phyloP scores from a whole-genome alignment of 2,113 vertebrate species.

The Thomomys bottae region DNA sequence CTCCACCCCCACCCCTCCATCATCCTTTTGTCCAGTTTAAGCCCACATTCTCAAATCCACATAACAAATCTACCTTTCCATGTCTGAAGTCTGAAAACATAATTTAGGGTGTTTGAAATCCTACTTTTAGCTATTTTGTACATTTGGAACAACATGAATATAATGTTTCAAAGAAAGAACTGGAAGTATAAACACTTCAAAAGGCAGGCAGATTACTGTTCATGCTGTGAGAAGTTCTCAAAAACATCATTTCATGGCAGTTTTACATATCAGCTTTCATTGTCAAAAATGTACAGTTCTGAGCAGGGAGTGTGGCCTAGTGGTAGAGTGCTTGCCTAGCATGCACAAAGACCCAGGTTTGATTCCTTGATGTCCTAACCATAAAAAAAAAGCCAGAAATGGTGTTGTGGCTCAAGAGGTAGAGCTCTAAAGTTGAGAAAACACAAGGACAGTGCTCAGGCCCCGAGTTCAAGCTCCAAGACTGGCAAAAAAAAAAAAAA shows the following conservation, averaged over 20 bases:
- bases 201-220: not conserved
- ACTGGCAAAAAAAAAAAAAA: not conserved
- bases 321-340: too few relatives aligned
- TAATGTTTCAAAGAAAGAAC: slow-evolving; percentile 24
- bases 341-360: too few relatives aligned
- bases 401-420: too few relatives aligned
- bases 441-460: too few relatives aligned
- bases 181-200: slow-evolving; percentile 12
- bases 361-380: too few relatives aligned
- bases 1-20: not conserved
- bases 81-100: not conserved
- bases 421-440: too few relatives aligned
- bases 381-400: too few relatives aligned
- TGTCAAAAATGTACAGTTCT: not conserved
- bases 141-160: slow-evolving; percentile 26
- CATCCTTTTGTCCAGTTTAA: not conserved
- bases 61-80: not conserved
- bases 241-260: not conserved
- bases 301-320: too few relatives aligned
- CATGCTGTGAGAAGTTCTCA: not conserved
- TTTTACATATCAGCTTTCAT: not conserved
- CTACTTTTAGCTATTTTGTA: not conserved
- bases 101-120: not conserved
- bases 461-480: too few relatives aligned
- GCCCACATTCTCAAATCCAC: not conserved